Evolutionary conservation across 2,113 vertebrate species (phyloP).

Genomic region (Chionodraco myersi): DNA sequence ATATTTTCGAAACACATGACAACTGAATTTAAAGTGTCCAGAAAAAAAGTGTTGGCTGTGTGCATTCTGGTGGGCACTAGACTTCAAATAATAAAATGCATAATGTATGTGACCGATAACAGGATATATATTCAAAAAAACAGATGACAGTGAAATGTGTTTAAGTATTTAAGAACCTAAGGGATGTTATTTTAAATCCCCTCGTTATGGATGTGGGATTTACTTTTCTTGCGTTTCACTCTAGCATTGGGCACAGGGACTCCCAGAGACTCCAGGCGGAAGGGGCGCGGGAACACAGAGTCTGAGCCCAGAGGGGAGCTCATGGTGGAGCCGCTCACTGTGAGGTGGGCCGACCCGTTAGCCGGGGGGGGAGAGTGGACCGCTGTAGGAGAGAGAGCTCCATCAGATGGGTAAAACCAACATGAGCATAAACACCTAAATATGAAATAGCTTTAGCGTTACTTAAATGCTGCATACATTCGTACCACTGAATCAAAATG

Average conservation of each 20-base stretch:
- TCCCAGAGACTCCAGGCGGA: conserved; percentile 87
- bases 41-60: conserved; percentile 1
- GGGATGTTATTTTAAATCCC: conserved; percentile 61
- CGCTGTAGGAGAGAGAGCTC: conserved; percentile 61
- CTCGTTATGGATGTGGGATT: conserved; percentile 65
- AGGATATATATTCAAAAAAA: not conserved
- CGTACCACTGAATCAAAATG: no score
- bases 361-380: conserved; percentile 59
- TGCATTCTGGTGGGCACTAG: not conserved
- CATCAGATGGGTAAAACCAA: not conserved
- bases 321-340: conserved; percentile 58
- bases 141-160: not conserved
- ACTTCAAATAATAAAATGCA: not conserved
- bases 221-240: conserved; percentile 86
- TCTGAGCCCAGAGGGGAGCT: conserved; percentile 60
- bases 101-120: not conserved
- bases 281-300: conserved; percentile 85
- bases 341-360: conserved; percentile 66
- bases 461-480: not conserved
- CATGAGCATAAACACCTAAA: not conserved
- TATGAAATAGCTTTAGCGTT: not conserved
- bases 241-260: conserved; percentile 71
- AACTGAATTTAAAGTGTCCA: not conserved
- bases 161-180: not conserved
- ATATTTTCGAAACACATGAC: not conserved